Conservation (phyloP, 2,797 vertebrate species). For the Pelochelys cantorii region DNA sequence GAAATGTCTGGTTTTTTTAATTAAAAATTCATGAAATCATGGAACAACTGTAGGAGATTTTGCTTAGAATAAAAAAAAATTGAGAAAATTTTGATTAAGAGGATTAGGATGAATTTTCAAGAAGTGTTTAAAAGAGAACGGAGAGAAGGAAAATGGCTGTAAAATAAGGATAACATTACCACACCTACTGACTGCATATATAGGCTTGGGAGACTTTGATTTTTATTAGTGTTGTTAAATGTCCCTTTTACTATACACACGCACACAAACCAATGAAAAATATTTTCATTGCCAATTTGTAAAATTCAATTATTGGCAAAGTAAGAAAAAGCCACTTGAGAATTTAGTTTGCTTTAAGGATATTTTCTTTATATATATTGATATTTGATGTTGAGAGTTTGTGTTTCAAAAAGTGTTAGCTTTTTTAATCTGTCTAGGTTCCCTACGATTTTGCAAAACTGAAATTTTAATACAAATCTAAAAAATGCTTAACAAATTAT, state of each 20-base stretch:
- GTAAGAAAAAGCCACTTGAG: background rate
- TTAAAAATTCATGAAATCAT: background rate
- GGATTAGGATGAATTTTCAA: background rate
- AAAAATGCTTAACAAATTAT: background rate
- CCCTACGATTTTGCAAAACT: background rate
- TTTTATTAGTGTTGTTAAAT: background rate
- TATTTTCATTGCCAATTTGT: background rate
- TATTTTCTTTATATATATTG: background rate
- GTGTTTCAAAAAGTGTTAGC: background rate
- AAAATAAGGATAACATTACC: background rate
- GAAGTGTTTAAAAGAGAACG: background rate
- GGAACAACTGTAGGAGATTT: background rate
- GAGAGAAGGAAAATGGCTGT: background rate
- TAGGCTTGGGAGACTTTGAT: background rate
- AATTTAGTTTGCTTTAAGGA: background rate
- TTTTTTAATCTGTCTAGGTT: background rate
- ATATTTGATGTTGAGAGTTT: background rate
- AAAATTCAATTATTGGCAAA: background rate
- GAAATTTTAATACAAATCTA: background rate
- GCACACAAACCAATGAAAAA: background rate
- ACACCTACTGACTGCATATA: background rate
- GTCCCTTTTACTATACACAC: background rate
- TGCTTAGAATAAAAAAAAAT: background rate
- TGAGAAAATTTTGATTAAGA: background rate
- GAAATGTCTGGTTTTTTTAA: background rate